Evolutionary conservation across 1,140 invertebrate species (phyloP).

Genomic region (Pectinophora gossypiella): DNA sequence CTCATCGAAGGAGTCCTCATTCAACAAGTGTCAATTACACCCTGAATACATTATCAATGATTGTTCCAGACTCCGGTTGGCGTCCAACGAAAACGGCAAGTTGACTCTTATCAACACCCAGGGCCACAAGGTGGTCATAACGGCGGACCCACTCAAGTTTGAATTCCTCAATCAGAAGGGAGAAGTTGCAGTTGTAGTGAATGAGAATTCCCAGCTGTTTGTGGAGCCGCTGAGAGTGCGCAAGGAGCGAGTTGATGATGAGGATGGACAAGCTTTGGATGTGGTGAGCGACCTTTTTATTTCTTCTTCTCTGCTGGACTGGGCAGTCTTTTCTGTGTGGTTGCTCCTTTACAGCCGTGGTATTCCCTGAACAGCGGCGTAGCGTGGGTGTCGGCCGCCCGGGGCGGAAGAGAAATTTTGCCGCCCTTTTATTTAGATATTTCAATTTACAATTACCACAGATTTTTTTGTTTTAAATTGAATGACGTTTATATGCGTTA

Average conservation of each 20-base stretch:
- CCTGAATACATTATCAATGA: too few species aligned
- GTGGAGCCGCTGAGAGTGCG: constrained; percentile 91
- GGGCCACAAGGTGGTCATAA: constrained; percentile 83
- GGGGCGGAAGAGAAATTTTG: too few species aligned
- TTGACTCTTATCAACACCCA: constrained; percentile 76
- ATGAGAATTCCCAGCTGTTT: constrained; percentile 91
- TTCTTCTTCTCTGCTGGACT: neutral
- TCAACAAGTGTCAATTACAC: too few species aligned
- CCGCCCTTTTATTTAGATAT: too few species aligned
- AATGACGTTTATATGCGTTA: too few species aligned
- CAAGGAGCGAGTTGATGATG: constrained; percentile 48
- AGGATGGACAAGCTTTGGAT: constrained; percentile 40
- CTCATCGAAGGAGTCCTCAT: too few species aligned
- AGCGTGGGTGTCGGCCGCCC: too few species aligned
- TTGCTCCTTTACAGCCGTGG: too few species aligned
- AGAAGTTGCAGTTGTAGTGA: constrained; percentile 87
- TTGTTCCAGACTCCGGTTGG: constrained; percentile 48
- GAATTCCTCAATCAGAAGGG: constrained; percentile 86
- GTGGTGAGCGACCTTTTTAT: constrained; percentile 28
- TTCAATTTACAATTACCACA: too few species aligned
- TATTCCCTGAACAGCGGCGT: too few species aligned
- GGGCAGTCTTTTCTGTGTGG: too few species aligned
- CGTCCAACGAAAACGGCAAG: constrained; percentile 64
- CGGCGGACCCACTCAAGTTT: constrained; percentile 87
- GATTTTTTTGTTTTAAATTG: too few species aligned